Conservation (phyloP, 2,888 invertebrate genomes). For the Empis stercorea region DNA sequence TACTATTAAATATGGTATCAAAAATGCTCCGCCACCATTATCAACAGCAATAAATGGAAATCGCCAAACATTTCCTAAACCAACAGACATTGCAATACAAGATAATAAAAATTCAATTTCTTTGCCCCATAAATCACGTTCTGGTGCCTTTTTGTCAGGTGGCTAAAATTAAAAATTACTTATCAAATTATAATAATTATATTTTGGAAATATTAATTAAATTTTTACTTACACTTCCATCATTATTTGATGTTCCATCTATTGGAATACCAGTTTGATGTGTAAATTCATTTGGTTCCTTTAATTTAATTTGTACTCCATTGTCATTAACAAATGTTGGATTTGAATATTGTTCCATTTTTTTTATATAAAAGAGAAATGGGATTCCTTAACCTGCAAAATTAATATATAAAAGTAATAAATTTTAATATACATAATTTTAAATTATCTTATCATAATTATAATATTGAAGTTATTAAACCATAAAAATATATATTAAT, state of each 20-base stretch:
- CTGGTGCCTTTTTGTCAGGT: slow-evolving; percentile 10
- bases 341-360: slow-evolving; percentile 21
- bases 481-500: no score
- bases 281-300: background rate
- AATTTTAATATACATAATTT: no score
- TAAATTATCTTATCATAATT: no score
- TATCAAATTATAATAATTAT: no score
- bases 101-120: slow-evolving; percentile 35
- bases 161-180: slow-evolving; percentile 6
- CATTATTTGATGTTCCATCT: background rate
- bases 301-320: slow-evolving; percentile 15
- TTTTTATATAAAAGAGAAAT: background rate
- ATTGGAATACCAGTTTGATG: slow-evolving; percentile 3
- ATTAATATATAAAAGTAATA: no score
- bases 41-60: slow-evolving; percentile 53
- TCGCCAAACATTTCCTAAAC: slow-evolving; percentile 56
- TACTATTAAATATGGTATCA: slow-evolving; percentile 51
- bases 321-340: slow-evolving; percentile 31
- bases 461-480: no score
- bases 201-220: background rate
- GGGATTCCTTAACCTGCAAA: no score
- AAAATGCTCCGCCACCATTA: slow-evolving; percentile 55
- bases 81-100: slow-evolving; percentile 46
- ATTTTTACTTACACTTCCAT: background rate
- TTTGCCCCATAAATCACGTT: slow-evolving; percentile 34